Evolutionary conservation across 2,113 vertebrate genomes (phyloP).

Genomic region (Barbus barbus): DNA sequence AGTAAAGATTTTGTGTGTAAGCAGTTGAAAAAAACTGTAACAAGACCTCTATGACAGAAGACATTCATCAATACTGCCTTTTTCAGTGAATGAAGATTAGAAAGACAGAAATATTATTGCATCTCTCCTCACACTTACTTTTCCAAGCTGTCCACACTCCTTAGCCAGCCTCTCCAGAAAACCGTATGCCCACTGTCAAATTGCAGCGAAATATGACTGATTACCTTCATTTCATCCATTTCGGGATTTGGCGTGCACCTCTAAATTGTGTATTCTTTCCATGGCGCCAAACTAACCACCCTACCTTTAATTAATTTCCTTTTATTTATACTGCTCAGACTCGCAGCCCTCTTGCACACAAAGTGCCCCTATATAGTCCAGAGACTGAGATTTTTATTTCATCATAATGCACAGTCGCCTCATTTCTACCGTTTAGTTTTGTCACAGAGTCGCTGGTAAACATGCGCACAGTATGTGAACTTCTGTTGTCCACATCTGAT

Average conservation of each 20-base stretch:
- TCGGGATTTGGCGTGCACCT: conserved; percentile 76
- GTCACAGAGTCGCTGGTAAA: conserved; percentile 51
- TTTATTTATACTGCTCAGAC: conserved; percentile 79
- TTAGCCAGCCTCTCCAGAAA: conserved; percentile 79
- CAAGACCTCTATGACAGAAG: too few relatives aligned
- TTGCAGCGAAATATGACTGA: conserved; percentile 86
- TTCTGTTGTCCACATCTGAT: conserved; percentile 72
- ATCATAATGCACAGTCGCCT: conserved; percentile 67
- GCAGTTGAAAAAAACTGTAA: too few relatives aligned
- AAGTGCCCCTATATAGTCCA: conserved; percentile 76
- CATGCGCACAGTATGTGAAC: conserved; percentile 53
- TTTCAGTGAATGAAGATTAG: conserved; percentile 50
- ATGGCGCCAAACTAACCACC: conserved; percentile 82
- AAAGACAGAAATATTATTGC: conserved; percentile 71
- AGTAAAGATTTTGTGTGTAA: too few relatives aligned
- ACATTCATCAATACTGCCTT: conserved; percentile 54
- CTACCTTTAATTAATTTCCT: conserved; percentile 92
- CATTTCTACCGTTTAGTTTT: conserved; percentile 61
- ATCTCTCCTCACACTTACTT: conserved; percentile 79
- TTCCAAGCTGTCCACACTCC: conserved; percentile 86
- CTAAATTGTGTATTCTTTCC: conserved; percentile 87
- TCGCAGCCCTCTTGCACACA: conserved; percentile 74
- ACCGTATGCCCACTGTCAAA: conserved; percentile 83
- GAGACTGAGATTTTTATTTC: conserved; percentile 69
- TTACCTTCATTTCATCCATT: conserved; percentile 86